A percentile compares a stretch with the other conserved stretches of the same genome.
Conservation (phyloP, 2,888 invertebrate genomes). For the Smittia sp. region DNA sequence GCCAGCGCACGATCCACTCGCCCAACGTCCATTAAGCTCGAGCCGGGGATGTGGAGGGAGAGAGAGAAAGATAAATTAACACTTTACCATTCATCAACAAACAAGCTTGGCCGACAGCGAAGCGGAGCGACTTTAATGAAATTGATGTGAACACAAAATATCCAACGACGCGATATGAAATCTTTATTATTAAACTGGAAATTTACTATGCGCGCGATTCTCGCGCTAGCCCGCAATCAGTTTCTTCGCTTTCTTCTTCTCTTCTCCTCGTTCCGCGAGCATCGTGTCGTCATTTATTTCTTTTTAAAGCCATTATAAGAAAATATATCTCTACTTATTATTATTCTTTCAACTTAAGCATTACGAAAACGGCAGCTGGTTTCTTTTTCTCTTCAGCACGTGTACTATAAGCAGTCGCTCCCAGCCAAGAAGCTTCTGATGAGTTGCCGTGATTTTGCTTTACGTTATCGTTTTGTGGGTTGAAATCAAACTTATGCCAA, state of each 20-base stretch:
- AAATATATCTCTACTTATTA: constrained; percentile 32
- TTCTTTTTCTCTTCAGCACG: constrained; percentile 37
- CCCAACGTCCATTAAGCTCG: constrained; percentile 26
- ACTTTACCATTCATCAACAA: constrained; percentile 27
- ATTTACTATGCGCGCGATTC: constrained; percentile 17
- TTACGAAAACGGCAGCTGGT: constrained; percentile 38
- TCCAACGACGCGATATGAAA: constrained; percentile 30
- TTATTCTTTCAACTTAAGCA: constrained; percentile 35
- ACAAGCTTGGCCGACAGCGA: constrained; percentile 9
- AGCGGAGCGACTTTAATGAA: not conserved
- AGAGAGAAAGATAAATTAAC: constrained; percentile 32
- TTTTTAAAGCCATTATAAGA: constrained; percentile 23
- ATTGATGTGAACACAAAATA: not conserved
- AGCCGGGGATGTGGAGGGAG: not conserved
- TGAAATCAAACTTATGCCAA: too few species aligned
- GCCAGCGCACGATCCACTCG: constrained; percentile 1
- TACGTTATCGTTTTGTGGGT: too few species aligned
- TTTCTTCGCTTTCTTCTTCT: not conserved
- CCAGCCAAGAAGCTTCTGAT: too few species aligned
- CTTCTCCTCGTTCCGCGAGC: not conserved
- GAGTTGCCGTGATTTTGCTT: too few species aligned
- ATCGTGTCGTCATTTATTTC: constrained; percentile 36
- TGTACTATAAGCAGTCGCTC: constrained; percentile 23
- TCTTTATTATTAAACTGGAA: constrained; percentile 36
- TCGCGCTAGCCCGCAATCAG: constrained; percentile 29